phyloP scores from a whole-genome alignment of 2,797 vertebrate species.

The Nyctalus aviator region DNA sequence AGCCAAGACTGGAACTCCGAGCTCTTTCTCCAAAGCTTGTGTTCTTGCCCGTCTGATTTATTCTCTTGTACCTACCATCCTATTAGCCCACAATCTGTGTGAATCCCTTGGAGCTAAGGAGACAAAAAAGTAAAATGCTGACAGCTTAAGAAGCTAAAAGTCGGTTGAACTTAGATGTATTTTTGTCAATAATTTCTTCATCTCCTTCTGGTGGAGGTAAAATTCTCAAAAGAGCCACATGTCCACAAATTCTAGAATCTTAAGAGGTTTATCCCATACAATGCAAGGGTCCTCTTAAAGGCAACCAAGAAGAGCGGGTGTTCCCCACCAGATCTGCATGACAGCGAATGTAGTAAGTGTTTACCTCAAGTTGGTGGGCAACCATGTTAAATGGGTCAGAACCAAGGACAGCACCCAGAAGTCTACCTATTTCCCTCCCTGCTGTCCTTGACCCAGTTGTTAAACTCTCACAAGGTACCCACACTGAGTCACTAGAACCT shows the following conservation, averaged over 20 bases:
- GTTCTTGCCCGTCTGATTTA: not conserved
- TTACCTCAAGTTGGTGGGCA: not conserved
- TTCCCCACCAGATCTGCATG: not conserved
- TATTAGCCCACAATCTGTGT: not conserved
- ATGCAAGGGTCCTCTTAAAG: not conserved
- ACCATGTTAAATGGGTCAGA: conserved; percentile 64
- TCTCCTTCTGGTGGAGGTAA: not conserved
- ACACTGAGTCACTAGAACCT: not conserved
- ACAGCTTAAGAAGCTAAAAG: conserved; percentile 6
- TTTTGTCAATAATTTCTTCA: not conserved
- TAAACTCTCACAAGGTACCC: not conserved
- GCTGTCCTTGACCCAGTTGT: too few relatives aligned
- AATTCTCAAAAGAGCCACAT: conserved; percentile 7
- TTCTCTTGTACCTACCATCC: not conserved
- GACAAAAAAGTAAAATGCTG: not conserved
- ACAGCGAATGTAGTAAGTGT: not conserved
- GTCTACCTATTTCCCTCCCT: not conserved
- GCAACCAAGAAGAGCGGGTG: not conserved
- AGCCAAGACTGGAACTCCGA: not conserved
- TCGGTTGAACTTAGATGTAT: not conserved
- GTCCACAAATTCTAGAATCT: not conserved
- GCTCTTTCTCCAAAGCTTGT: not conserved
- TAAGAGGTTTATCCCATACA: not conserved
- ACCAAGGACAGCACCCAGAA: conserved; percentile 78
- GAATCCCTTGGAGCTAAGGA: not conserved